Evolutionary conservation across 37 sponge, comb jelly and placozoan genomes (phyloP).

Genomic region (Halisarca cf. caerulea): DNA sequence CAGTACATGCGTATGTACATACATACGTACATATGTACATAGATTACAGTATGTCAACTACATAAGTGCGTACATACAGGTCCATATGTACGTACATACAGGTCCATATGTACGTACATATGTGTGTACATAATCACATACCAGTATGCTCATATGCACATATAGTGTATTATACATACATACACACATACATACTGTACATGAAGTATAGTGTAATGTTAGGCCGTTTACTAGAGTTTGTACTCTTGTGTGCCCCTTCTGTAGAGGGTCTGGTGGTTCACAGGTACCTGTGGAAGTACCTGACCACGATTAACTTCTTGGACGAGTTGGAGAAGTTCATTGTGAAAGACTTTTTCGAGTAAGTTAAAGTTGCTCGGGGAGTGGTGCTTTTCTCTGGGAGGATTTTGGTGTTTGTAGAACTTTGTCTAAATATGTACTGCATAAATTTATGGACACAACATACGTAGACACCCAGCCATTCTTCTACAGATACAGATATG

Average conservation of each 20-base stretch:
- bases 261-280: constrained; percentile 43
- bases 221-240: no score
- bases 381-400: no score
- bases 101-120: neutral
- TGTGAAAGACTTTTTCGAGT: constrained; percentile 80
- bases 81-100: neutral
- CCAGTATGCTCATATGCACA: neutral
- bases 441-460: no score
- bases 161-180: neutral
- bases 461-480: no score
- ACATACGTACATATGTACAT: no score
- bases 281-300: constrained; percentile 52
- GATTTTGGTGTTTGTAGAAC: no score
- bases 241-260: neutral
- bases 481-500: no score
- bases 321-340: constrained; percentile 84
- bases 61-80: neutral
- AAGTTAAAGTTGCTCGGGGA: no score
- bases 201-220: no score
- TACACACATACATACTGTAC: neutral
- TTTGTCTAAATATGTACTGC: no score
- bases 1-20: no score
- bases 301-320: constrained; percentile 54
- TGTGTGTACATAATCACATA: neutral
- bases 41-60: no score